Percentiles rank a stretch among this genome's conserved stretches.
phyloP scores from a whole-genome alignment of 2,797 vertebrate species.

The Rhinoraja longicauda region DNA sequence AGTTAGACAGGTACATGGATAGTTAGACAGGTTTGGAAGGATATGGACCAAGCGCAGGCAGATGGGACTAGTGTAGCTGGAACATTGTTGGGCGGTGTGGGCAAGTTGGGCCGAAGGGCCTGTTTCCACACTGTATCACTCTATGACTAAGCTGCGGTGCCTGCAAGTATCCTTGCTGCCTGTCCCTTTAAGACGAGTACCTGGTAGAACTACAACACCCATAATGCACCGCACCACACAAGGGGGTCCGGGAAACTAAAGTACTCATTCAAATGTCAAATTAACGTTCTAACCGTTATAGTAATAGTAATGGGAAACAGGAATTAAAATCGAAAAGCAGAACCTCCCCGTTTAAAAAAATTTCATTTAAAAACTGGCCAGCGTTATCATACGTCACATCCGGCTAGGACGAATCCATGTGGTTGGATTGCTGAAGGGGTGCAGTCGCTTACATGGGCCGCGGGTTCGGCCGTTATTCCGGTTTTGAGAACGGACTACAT shows the following conservation, averaged over 20 bases:
- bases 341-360: neutral
- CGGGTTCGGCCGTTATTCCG: neutral
- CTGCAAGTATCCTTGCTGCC: neutral
- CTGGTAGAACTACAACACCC: neutral
- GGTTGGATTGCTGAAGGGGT: neutral
- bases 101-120: too few species aligned
- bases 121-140: too few species aligned
- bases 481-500: too few species aligned
- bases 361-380: neutral
- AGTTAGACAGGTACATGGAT: too few species aligned
- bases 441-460: fast-evolving
- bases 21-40: too few species aligned
- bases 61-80: too few species aligned
- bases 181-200: neutral
- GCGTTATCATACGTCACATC: neutral
- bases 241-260: neutral
- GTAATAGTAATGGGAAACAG: neutral
- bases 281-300: neutral
- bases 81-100: too few species aligned
- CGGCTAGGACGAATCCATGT: neutral
- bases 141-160: too few species aligned
- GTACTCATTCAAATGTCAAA: neutral
- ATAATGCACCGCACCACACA: neutral
- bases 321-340: neutral
- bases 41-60: too few species aligned